Conservation (phyloP, 1,140 invertebrate genomes). For the Condylostylus longicornis region DNA sequence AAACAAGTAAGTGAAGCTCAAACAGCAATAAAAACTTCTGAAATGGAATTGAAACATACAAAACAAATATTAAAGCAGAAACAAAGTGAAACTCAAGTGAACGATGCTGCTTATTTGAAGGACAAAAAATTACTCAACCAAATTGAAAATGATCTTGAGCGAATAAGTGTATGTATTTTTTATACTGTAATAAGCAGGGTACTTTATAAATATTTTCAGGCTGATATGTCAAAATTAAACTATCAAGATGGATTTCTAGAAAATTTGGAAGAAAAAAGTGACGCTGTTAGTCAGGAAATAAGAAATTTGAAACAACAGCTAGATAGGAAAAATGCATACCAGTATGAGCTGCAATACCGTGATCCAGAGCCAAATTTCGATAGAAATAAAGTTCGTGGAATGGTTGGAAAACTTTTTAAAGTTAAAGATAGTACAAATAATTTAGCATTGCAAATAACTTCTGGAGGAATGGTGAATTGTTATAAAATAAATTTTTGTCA, state of each 20-base stretch:
- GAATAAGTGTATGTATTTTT: slow-evolving; percentile 10
- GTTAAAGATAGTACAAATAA: slow-evolving; percentile 56
- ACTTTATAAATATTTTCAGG: slow-evolving; percentile 15
- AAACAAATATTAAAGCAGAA: slow-evolving; percentile 52
- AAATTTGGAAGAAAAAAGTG: slow-evolving; percentile 37
- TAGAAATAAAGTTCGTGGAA: slow-evolving; percentile 56
- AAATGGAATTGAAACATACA: slow-evolving; percentile 60
- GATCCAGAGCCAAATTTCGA: slow-evolving; percentile 70
- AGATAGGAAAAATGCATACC: slow-evolving; percentile 29
- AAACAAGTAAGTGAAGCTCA: slow-evolving; percentile 57
- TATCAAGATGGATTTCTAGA: slow-evolving; percentile 53
- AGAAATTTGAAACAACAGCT: slow-evolving; percentile 16
- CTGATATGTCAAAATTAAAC: slow-evolving; percentile 35
- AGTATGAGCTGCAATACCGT: slow-evolving; percentile 55
- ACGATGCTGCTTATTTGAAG: slow-evolving; percentile 53
- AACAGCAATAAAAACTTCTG: slow-evolving; percentile 63
- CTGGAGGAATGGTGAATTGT: slow-evolving; percentile 60
- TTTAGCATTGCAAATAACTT: slow-evolving; percentile 71
- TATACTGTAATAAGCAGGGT: slow-evolving; percentile 1
- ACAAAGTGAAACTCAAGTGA: slow-evolving; percentile 50
- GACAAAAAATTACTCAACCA: slow-evolving; percentile 49
- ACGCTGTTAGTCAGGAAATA: slow-evolving; percentile 38
- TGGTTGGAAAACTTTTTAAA: slow-evolving; percentile 61
- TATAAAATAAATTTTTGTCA: slow-evolving; percentile 3
- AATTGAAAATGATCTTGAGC: slow-evolving; percentile 43